phyloP scores from a whole-genome alignment of 2,113 vertebrate species.

The Sphyrna mokarran region DNA sequence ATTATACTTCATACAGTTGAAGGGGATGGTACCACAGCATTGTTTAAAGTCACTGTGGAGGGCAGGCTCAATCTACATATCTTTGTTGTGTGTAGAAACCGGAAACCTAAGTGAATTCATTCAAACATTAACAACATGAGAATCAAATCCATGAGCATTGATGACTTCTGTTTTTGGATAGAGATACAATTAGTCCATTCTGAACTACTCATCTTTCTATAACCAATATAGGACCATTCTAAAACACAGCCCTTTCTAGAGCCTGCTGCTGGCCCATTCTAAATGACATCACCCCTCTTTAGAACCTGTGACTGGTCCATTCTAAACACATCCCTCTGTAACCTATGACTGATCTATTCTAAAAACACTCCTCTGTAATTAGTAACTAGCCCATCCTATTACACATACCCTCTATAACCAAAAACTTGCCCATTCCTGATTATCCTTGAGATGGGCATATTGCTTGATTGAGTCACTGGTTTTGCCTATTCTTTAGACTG shows the following conservation, averaged over 20 bases:
- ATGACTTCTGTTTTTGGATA: background rate
- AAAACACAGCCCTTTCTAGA: background rate
- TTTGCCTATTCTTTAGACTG: background rate
- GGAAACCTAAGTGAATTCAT: background rate
- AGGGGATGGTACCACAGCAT: background rate
- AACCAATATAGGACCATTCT: background rate
- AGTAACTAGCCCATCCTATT: background rate
- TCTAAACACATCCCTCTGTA: background rate
- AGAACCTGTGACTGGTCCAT: background rate
- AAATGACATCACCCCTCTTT: background rate
- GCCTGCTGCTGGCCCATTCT: background rate
- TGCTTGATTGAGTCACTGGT: background rate
- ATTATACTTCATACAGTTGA: background rate
- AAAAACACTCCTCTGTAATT: background rate
- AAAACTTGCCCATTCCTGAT: too few relatives aligned
- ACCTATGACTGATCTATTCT: background rate
- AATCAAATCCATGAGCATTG: background rate
- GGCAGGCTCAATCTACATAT: background rate
- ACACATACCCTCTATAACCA: too few relatives aligned
- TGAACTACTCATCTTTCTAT: background rate
- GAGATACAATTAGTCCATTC: background rate
- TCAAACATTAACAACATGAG: background rate
- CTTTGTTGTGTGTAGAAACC: background rate
- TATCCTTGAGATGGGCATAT: background rate
- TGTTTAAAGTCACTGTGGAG: background rate